Evolutionary conservation across 2,888 invertebrate genomes (phyloP).

Genomic region (Zaprionus lineosus): DNA sequence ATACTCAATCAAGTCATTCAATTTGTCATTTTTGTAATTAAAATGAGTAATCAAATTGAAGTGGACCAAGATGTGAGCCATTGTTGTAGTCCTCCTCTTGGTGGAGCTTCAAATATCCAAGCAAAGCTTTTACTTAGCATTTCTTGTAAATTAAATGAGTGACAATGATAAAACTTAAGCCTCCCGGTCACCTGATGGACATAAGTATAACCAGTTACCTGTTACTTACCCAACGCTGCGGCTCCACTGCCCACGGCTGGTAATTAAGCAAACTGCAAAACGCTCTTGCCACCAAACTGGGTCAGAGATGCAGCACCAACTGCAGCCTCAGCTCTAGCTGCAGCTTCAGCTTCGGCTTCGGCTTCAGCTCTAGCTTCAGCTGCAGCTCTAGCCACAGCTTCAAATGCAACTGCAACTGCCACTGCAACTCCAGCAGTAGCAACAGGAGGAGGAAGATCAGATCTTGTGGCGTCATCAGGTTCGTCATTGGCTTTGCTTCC

Average conservation of each 20-base stretch:
- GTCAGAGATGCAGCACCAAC: slow-evolving; percentile 37
- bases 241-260: slow-evolving; percentile 51
- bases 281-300: slow-evolving; percentile 40
- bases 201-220: slow-evolving; percentile 31
- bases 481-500: slow-evolving; percentile 45
- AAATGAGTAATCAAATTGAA: too few species aligned
- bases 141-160: slow-evolving; percentile 53
- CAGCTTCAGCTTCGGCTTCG: background rate
- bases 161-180: slow-evolving; percentile 51
- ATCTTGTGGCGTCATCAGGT: slow-evolving; percentile 35
- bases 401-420: background rate
- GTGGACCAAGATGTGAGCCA: too few species aligned
- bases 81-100: too few species aligned
- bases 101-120: too few species aligned
- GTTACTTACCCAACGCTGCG: slow-evolving; percentile 34
- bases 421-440: background rate
- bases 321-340: too few species aligned
- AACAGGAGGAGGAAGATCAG: slow-evolving; percentile 9
- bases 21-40: too few species aligned
- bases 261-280: slow-evolving; percentile 62
- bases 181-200: slow-evolving; percentile 28
- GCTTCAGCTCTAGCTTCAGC: background rate
- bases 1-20: too few species aligned
- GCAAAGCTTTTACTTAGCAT: background rate
- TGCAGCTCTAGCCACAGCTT: too few species aligned